Percentiles rank a stretch among this genome's conserved stretches.
phyloP scores from a whole-genome alignment of 2,888 invertebrate species.

The Dyspetes luteomarginatus region DNA sequence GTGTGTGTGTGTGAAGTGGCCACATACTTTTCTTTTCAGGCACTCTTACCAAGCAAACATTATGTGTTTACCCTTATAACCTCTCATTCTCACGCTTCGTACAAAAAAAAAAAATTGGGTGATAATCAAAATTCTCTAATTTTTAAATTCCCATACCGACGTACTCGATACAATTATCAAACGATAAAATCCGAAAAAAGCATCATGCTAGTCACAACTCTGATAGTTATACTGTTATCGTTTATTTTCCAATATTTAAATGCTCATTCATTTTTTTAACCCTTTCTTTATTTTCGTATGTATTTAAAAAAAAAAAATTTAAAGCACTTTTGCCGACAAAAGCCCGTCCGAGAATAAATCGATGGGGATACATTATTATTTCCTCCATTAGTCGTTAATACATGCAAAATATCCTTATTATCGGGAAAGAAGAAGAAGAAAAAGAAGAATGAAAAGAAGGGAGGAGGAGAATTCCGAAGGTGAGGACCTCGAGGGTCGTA shows the following conservation, averaged over 20 bases:
- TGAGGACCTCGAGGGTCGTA: constrained; percentile 65
- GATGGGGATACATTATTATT: constrained; percentile 72
- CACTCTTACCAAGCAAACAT: constrained; percentile 22
- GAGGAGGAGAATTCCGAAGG: not conserved
- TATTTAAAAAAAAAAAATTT: not conserved
- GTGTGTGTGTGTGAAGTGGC: constrained; percentile 10
- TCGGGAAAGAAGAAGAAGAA: constrained; percentile 59
- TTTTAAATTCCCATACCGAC: no score
- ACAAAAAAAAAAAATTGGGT: not conserved
- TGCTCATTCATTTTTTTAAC: no score
- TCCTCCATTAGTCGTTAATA: constrained; percentile 79
- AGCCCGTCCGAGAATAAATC: constrained; percentile 67
- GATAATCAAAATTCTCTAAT: not conserved
- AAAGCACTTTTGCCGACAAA: constrained; percentile 73
- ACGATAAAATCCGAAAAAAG: no score
- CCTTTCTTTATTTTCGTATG: no score
- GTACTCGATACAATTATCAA: no score
- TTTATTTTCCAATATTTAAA: constrained; percentile 1
- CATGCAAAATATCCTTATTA: constrained; percentile 83
- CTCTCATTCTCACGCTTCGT: constrained; percentile 50
- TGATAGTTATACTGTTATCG: not conserved
- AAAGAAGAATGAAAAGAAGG: constrained; percentile 26
- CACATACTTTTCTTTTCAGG: constrained; percentile 27
- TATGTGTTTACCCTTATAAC: constrained; percentile 44
- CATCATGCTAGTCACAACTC: no score